Evolutionary conservation across 2,113 vertebrate species (phyloP), one percentile per base, ranked within the genome.

Genomic region (Pardalotus punctatus): DNA sequence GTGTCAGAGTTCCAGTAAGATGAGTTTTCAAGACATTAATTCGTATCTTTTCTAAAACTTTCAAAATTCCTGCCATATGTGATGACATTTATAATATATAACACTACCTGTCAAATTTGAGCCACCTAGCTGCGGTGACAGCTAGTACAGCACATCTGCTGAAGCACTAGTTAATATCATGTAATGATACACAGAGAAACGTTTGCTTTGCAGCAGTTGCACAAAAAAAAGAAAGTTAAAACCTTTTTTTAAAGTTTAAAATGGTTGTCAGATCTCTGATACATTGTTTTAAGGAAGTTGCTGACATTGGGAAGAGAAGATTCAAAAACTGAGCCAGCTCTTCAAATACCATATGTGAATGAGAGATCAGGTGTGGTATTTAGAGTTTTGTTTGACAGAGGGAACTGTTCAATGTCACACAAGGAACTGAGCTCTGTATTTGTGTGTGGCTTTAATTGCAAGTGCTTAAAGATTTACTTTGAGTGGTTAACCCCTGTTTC

Each of bases 1-100:
- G 23, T 74, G 25, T 24, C 17, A 35, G 69, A 73, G 43, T 96
- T 96, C 86, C 91, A 58, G 94, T 92, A 96, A 96, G 40, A 71
- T 74, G 72, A 90, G 33, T 93, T 90, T 84, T 27, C 53, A 85
- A 72, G 56, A 91, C 23, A 82, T 40, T 64, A n/a, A 86, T 56
- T 95, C 35, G 43, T 82, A 36, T n/a, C 4, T 90, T 74, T 90
- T 74, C 33, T 74, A 58, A 92, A 88, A 56, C 12, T 54, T 81
- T 61, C 12, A 86, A 35, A 56, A 51, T 95, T 93, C 93, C 81
- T 91, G 77, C 53, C 38, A 33, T 50, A 33, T 16, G 35, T 48
- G 60, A 36, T 78, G 79, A 70, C 54, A n/a, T 66, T 48, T 58
- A 25, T 73, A 18, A 53, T 29, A 8, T 47, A 14, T 28, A 73